Percentiles rank a stretch among this genome's conserved stretches.
Evolutionary conservation across 2,113 vertebrate species (phyloP).

Genomic region (Aldabrachelys gigantea): DNA sequence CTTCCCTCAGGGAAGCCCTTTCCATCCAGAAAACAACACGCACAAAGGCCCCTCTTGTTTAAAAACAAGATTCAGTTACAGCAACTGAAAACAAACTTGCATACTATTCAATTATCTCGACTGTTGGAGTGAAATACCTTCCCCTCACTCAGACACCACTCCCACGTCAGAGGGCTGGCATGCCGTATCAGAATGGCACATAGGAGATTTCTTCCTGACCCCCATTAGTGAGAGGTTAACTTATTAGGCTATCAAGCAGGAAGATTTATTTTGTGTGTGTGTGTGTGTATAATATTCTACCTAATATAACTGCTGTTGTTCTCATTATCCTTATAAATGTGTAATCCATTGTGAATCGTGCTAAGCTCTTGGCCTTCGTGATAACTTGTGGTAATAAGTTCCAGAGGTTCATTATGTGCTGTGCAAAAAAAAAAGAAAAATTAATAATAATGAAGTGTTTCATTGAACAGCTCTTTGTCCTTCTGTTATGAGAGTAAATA

Average conservation of each 20-base stretch:
- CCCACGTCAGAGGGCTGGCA: accelerated
- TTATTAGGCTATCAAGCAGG: background rate
- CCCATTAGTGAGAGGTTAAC: constrained; percentile 41
- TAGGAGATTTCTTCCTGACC: constrained; percentile 51
- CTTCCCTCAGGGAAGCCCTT: background rate
- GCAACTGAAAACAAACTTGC: accelerated
- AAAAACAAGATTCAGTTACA: background rate
- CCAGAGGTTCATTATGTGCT: background rate
- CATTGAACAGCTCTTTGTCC: background rate
- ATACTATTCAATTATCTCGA: accelerated
- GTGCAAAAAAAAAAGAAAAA: background rate
- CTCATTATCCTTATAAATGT: background rate
- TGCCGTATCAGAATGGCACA: background rate
- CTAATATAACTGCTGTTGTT: accelerated
- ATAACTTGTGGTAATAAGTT: background rate
- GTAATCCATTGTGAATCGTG: background rate
- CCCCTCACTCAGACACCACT: accelerated
- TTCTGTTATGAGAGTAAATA: background rate
- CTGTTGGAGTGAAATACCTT: background rate
- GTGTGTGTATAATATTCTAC: background rate
- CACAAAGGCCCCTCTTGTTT: accelerated
- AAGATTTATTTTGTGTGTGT: background rate
- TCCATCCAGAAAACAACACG: background rate
- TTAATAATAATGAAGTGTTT: background rate
- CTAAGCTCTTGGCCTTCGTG: background rate